Evolutionary conservation across 1,140 invertebrate genomes (phyloP).

Genomic region (Scaptomyza montana): DNA sequence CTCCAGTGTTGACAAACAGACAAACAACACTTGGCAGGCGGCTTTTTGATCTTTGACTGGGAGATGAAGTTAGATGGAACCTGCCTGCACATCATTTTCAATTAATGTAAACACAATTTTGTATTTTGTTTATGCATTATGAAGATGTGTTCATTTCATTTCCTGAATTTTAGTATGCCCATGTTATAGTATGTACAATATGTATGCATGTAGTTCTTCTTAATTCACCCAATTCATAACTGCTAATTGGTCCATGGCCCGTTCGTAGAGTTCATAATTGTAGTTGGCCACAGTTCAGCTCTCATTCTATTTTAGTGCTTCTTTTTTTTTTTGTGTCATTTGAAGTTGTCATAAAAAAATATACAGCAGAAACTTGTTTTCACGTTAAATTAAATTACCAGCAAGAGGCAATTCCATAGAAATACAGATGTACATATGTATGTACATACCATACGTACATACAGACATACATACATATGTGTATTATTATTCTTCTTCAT

Average conservation of each 20-base stretch:
- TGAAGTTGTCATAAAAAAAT: slow-evolving; percentile 55
- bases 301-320: slow-evolving; percentile 34
- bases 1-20: slow-evolving; percentile 63
- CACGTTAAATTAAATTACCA: slow-evolving; percentile 78
- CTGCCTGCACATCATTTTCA: slow-evolving; percentile 42
- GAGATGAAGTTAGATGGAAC: neutral
- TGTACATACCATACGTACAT: neutral
- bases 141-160: slow-evolving; percentile 41
- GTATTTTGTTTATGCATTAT: slow-evolving; percentile 49
- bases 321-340: slow-evolving; percentile 8
- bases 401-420: slow-evolving; percentile 71
- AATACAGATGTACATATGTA: slow-evolving; percentile 36
- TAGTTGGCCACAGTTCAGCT: slow-evolving; percentile 37
- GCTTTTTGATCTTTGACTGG: slow-evolving; percentile 64
- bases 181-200: neutral
- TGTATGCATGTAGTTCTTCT: too few relatives aligned
- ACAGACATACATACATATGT: neutral
- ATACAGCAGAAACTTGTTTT: slow-evolving; percentile 69
- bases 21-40: slow-evolving; percentile 32
- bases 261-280: slow-evolving; percentile 42
- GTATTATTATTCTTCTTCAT: slow-evolving; percentile 38
- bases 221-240: slow-evolving; percentile 33
- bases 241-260: slow-evolving; percentile 59
- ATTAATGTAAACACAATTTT: slow-evolving; percentile 62
- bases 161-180: slow-evolving; percentile 8